Percentiles rank a stretch among this genome's conserved stretches.
Evolutionary conservation across 2,797 vertebrate genomes (phyloP).

Genomic region (Thamnophis elegans): DNA sequence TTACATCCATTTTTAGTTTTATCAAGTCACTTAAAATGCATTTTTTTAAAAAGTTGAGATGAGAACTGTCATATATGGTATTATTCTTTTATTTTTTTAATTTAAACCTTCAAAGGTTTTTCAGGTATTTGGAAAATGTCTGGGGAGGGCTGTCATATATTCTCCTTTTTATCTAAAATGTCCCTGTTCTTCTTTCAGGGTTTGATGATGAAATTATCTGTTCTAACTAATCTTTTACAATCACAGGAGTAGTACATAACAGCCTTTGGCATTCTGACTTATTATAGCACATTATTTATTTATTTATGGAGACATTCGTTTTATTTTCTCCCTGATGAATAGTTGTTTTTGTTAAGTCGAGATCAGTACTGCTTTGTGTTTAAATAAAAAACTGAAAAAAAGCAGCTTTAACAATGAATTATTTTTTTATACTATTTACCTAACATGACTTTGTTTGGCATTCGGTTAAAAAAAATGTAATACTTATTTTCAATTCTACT

Average conservation of each 20-base stretch:
- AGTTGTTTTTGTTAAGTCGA: neutral
- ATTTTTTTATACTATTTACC: neutral
- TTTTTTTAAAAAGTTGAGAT: neutral
- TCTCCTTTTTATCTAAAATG: conserved; percentile 74
- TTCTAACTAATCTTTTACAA: conserved; percentile 74
- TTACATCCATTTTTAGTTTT: neutral
- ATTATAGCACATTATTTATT: conserved; percentile 24
- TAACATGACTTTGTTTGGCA: neutral
- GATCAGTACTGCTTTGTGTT: neutral
- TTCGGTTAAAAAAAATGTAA: neutral
- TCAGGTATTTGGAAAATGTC: conserved; percentile 73
- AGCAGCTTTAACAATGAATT: neutral
- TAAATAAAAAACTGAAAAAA: neutral
- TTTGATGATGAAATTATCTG: conserved; percentile 76
- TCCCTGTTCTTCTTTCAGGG: conserved; percentile 70
- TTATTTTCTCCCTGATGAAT: neutral
- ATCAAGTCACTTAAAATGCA: neutral
- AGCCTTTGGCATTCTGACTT: conserved; percentile 32
- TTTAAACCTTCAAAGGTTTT: conserved; percentile 67
- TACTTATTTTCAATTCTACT: neutral
- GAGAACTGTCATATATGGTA: neutral
- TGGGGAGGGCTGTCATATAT: conserved; percentile 73
- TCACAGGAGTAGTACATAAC: conserved; percentile 69
- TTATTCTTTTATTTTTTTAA: neutral
- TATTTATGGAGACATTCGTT: conserved; percentile 19